Percentiles rank a stretch among this genome's conserved stretches.
Evolutionary conservation across 2,113 vertebrate species (phyloP).

Genomic region (Oreochromis niloticus): DNA sequence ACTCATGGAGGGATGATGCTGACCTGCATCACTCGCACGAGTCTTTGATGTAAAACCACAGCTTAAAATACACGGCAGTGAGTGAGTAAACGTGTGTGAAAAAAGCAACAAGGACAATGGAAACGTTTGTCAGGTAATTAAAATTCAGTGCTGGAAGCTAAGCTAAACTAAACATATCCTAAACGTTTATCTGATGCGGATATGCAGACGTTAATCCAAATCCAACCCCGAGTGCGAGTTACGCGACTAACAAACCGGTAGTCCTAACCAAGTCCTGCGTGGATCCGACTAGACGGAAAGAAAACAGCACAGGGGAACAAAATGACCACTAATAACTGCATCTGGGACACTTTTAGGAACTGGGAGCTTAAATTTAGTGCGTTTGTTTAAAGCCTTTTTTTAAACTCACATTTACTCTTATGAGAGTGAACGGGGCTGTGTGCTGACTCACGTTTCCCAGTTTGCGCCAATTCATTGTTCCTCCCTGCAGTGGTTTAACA

Average conservation of each 20-base stretch:
- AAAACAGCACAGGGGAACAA: neutral
- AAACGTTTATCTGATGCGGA: neutral
- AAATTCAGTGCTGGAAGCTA: neutral
- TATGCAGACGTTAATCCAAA: neutral
- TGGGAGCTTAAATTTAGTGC: constrained; percentile 14
- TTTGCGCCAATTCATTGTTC: constrained; percentile 60
- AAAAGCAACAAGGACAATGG: neutral
- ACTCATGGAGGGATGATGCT: neutral
- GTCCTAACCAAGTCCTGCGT: neutral
- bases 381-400: neutral
- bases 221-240: rapidly evolving
- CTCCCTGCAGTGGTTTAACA: constrained; percentile 30
- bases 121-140: rapidly evolving
- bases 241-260: neutral
- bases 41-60: constrained; percentile 7
- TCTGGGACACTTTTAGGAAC: constrained; percentile 15
- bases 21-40: neutral
- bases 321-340: constrained; percentile 49
- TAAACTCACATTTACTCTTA: neutral
- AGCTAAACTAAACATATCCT: neutral
- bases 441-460: constrained; percentile 56
- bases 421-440: neutral
- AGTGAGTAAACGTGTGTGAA: neutral
- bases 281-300: neutral
- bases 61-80: neutral